Percentiles rank a stretch among this genome's conserved stretches.
phyloP scores from a whole-genome alignment of 2,113 vertebrate genomes.

The Ictalurus punctatus region DNA sequence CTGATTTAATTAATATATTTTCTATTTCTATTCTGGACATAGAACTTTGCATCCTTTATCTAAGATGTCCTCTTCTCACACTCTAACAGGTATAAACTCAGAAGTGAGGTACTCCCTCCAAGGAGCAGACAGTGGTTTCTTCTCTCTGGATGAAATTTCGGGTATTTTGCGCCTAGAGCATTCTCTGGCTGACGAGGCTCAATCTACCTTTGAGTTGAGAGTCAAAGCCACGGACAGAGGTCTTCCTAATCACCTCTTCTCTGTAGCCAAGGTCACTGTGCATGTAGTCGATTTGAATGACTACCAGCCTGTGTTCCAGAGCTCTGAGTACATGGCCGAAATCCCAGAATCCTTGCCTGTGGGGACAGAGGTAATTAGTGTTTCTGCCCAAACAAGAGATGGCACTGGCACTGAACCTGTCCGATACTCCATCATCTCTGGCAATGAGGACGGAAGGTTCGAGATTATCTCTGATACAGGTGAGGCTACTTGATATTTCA shows the following conservation, averaged over 20 bases:
- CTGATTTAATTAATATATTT: slow-evolving; percentile 5
- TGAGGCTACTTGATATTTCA: slow-evolving; percentile 56
- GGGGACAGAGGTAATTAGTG: slow-evolving; percentile 79
- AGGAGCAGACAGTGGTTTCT: slow-evolving; percentile 81
- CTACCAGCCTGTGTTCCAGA: slow-evolving; percentile 87
- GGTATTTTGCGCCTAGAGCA: slow-evolving; percentile 89
- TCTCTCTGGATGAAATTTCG: slow-evolving; percentile 88
- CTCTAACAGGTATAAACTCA: slow-evolving; percentile 81
- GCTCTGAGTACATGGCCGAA: slow-evolving; percentile 76
- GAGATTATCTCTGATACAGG: slow-evolving; percentile 82
- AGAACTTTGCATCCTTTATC: neutral
- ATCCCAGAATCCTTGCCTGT: slow-evolving; percentile 80
- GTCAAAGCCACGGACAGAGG: slow-evolving; percentile 88
- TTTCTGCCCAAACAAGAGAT: slow-evolving; percentile 77
- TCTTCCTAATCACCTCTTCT: slow-evolving; percentile 77
- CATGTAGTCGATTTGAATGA: slow-evolving; percentile 86
- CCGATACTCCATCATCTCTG: slow-evolving; percentile 80
- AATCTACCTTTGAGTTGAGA: slow-evolving; percentile 79
- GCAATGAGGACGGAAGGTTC: slow-evolving; percentile 84
- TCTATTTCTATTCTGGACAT: neutral
- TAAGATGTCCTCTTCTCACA: neutral
- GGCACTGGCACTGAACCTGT: slow-evolving; percentile 71
- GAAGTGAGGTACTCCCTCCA: slow-evolving; percentile 87
- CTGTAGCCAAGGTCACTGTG: slow-evolving; percentile 80
- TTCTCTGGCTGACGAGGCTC: slow-evolving; percentile 74